Conservation (phyloP, 2,797 vertebrate genomes). For the Sebastes hubbsi region DNA sequence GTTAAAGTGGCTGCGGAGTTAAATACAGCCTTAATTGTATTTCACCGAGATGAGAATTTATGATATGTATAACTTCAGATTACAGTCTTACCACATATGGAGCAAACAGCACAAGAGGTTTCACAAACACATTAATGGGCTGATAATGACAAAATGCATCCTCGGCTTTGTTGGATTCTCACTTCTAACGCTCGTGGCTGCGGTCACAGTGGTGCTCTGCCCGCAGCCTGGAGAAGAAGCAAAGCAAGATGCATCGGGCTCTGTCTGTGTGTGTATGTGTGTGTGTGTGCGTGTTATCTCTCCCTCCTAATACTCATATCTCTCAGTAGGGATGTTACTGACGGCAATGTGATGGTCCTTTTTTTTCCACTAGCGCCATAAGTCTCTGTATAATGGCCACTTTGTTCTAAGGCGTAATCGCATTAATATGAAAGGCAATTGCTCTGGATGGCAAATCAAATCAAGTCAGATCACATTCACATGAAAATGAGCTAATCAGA, state of each 20-base stretch:
- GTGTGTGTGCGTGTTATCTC: conserved; percentile 56
- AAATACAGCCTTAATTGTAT: conserved; percentile 67
- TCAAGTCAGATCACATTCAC: conserved; percentile 76
- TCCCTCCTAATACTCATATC: conserved; percentile 69
- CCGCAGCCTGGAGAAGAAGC: conserved; percentile 23
- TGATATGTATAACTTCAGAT: conserved; percentile 72
- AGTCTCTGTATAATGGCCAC: conserved; percentile 76
- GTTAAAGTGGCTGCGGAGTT: conserved; percentile 46
- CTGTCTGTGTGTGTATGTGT: conserved; percentile 19
- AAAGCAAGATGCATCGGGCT: conserved; percentile 34
- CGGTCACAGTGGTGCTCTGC: conserved; percentile 20
- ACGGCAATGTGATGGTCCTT: conserved; percentile 64
- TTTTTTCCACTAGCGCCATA: conserved; percentile 69
- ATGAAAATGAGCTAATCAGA: conserved; percentile 79
- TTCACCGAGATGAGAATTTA: conserved; percentile 63
- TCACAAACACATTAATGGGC: conserved; percentile 73
- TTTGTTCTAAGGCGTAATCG: conserved; percentile 79
- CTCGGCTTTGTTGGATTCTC: conserved; percentile 42
- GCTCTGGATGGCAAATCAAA: conserved; percentile 80
- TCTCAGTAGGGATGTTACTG: conserved; percentile 74
- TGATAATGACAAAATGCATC: conserved; percentile 65
- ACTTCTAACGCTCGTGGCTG: conserved; percentile 42
- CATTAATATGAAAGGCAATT: conserved; percentile 81
- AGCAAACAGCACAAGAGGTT: conserved; percentile 66
- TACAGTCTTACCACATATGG: conserved; percentile 54